phyloP scores from a whole-genome alignment of 2,113 vertebrate genomes.

The Struthio camelus region DNA sequence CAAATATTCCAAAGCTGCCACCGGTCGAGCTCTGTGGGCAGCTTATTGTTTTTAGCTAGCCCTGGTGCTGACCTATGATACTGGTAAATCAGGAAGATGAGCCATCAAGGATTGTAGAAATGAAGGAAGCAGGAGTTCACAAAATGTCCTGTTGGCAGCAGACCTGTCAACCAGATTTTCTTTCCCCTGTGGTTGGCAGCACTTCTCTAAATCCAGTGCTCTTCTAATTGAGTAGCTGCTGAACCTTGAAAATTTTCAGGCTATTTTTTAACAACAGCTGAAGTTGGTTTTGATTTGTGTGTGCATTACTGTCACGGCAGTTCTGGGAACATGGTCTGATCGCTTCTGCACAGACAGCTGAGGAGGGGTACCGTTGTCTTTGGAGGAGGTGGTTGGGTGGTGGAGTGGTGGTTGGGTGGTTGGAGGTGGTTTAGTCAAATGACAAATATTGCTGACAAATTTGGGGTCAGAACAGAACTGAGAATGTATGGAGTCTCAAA shows the following conservation, averaged over 20 bases:
- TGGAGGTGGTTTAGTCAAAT: not conserved
- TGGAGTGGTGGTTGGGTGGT: no score
- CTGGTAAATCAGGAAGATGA: not conserved
- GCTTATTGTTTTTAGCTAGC: not conserved
- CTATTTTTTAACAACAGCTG: conserved; percentile 26
- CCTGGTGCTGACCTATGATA: not conserved
- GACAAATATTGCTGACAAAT: not conserved
- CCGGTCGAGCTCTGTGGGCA: not conserved
- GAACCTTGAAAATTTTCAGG: not conserved
- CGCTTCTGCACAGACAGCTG: not conserved
- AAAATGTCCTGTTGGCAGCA: not conserved
- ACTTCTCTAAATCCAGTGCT: not conserved
- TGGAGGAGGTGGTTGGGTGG: not conserved
- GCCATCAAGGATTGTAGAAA: not conserved
- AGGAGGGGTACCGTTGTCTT: not conserved
- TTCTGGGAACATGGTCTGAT: not conserved
- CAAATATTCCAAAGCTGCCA: not conserved
- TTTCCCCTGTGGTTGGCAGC: not conserved
- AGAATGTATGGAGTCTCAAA: not conserved
- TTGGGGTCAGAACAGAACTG: not conserved
- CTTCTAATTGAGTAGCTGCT: conserved; percentile 18
- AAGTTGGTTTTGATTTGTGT: not conserved
- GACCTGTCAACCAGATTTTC: not conserved
- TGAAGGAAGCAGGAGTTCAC: not conserved
- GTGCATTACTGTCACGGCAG: not conserved